Base-by-base conservation (phyloP, 2,797 vertebrate species). In the Chromobotia macracanthus region DNA sequence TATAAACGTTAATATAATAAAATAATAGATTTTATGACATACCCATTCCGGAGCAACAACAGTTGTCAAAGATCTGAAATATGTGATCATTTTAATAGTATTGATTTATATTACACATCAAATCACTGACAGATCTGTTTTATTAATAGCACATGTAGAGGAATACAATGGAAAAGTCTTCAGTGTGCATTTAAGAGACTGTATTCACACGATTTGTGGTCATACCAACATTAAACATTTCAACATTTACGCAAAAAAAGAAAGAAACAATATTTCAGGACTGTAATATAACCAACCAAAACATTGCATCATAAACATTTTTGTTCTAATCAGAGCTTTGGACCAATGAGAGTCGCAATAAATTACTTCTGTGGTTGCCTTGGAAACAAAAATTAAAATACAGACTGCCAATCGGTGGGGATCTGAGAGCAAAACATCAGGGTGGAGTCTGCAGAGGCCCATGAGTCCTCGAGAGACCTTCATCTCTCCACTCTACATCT, bases 401-500 rank as follows among this genome's bases (percentile, higher is more conserved):
- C 38, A 80, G 61, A 67, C 38, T 15, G 46, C 28, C 48, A 28
- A 65, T 69, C 18, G 69, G 48, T 73, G 74, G 67, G 28, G 53
- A 16, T 8, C 35, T 6, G 16, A 41, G 13, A 23, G 16, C 3
- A 31, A 55, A 69, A 69, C 69, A 63, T 73, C 16, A 72, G 56
- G 11, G 1, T n/a, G 10, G 38, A 73, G 12, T 58, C 11, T 28
- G 5, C 25, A 31, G 15, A 66, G 61, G 58, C 60, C 64, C 8
- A 25, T 61, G 8, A 3, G 28, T 67, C 55, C 53, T 28, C 3
- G 41, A 63, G n/a, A 56, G 68, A 31, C 1, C 2, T 16, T 12
- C 18, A 8, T n/a, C 9, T 8, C 35, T 38, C 61, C 41, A 44
- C 23, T 31, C 28, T 53, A 82, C 83, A 84, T 82, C 80, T 84